phyloP scores from a whole-genome alignment of 2,888 invertebrate species.

The Caenorhabditis zanzibari region DNA sequence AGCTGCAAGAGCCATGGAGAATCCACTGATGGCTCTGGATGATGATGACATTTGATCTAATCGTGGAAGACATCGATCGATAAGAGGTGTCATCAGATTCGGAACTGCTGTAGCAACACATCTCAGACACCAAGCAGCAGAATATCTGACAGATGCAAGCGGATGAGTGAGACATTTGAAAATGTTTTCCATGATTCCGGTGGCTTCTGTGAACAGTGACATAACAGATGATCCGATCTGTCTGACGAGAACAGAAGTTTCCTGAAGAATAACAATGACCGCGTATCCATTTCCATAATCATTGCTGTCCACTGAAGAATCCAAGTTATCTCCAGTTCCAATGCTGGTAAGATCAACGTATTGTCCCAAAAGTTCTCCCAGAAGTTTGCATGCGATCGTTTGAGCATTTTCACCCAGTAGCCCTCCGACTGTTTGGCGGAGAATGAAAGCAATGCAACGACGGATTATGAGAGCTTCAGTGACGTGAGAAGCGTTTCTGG shows the following conservation, averaged over 20 bases:
- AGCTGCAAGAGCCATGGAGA: conserved; percentile 94
- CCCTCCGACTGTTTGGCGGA: conserved; percentile 86
- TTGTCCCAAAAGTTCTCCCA: conserved; percentile 93
- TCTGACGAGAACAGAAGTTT: conserved; percentile 92
- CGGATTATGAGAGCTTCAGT: conserved; percentile 95
- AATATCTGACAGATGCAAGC: conserved; percentile 93
- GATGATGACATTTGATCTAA: conserved; percentile 93
- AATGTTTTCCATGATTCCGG: conserved; percentile 89
- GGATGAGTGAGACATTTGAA: conserved; percentile 94
- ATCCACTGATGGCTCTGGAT: conserved; percentile 88
- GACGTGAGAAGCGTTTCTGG: conserved; percentile 73
- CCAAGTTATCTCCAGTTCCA: conserved; percentile 51
- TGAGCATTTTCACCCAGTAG: conserved; percentile 98
- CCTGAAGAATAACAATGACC: conserved; percentile 90
- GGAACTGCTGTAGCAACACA: conserved; percentile 92
- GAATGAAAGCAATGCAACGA: conserved; percentile 94
- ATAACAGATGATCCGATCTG: conserved; percentile 96
- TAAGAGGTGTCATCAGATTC: conserved; percentile 93
- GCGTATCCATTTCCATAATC: conserved; percentile 72
- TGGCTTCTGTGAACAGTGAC: conserved; percentile 92
- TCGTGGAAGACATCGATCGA: conserved; percentile 89
- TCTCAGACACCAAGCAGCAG: conserved; percentile 93
- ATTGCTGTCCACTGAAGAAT: conserved; percentile 62
- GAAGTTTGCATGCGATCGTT: conserved; percentile 93
- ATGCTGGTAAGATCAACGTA: conserved; percentile 93